Percentiles rank a stretch among this genome's conserved stretches.
These are phyloP conservation scores for Drepanosiphum platanoidis DNA, from an alignment of 2,888 invertebrate genomes.

Conservation along the genomic window DNA sequence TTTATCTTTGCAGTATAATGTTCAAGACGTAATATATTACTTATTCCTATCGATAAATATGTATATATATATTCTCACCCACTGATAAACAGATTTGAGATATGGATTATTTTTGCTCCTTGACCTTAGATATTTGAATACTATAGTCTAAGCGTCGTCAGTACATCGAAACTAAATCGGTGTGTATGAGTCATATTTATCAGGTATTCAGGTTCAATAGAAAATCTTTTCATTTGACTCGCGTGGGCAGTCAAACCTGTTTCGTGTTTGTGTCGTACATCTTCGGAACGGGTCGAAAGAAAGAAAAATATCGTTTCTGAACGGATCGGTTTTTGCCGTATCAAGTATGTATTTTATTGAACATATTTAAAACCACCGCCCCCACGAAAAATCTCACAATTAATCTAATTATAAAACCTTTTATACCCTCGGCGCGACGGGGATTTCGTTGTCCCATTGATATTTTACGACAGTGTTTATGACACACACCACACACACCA, in stretches of 20 bases:
- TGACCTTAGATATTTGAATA: slow-evolving; percentile 51
- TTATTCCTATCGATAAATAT: neutral
- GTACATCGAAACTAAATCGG: slow-evolving; percentile 40
- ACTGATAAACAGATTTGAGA: slow-evolving; percentile 16
- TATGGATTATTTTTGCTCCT: slow-evolving; percentile 46
- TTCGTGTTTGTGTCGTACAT: neutral
- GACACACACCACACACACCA: no score
- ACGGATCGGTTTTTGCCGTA: neutral
- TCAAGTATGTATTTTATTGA: slow-evolving; percentile 10
- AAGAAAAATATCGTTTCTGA: neutral
- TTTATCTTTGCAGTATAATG: neutral
- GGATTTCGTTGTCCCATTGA: slow-evolving; percentile 24
- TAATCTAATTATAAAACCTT: slow-evolving; percentile 47
- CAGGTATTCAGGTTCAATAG: slow-evolving; percentile 37
- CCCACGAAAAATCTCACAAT: slow-evolving; percentile 3
- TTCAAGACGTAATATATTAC: neutral
- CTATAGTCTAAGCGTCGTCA: neutral
- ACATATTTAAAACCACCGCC: neutral
- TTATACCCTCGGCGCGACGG: neutral
- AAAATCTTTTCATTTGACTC: slow-evolving; percentile 32
- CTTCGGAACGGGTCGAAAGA: neutral
- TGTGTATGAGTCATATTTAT: slow-evolving; percentile 52
- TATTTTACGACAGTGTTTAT: slow-evolving; percentile 44
- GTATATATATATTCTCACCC: neutral
- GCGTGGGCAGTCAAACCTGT: slow-evolving; percentile 62